Base-by-base conservation (phyloP, 2,113 vertebrate genomes). In the Gallinago paraguaiae region DNA sequence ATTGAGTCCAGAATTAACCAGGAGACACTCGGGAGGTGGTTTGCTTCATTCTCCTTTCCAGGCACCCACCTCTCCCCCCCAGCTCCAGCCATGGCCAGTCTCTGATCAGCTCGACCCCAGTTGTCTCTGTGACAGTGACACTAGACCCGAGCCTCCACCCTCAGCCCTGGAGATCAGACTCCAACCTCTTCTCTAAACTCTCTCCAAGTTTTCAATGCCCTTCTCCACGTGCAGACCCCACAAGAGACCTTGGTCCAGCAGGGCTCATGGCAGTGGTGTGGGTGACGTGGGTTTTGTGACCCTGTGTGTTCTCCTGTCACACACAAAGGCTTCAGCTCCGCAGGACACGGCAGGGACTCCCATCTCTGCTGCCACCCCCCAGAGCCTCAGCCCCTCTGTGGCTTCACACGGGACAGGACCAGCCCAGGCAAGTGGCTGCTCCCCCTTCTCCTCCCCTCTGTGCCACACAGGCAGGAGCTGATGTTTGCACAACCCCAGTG, bases 41-140 rank as follows among this genome's bases (percentile, higher is more conserved):
- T 39, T n/a, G 28, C 33, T 76, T 5, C 2, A 39, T 19, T 17
- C 51, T 50, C 4, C 0, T 48, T 24, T 45, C 90, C 56, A 31
- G 39, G 23, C 35, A 51, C 11, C 6, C 1, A 11, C 9, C 53
- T 11, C 33, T 24, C 37, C 16, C 17, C 10, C 41, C 31, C 7
- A 4, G 48, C 67, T 18, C 61, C 1, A 1, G 23, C 0, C 0
- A 13, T 5, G 12, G 43, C 14, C 53, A 8, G 1, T 8, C 4
- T 10, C 5, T 39, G 17, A 65, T 7, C 46, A 28, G 46, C 46
- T 59, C 71, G 7, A 1, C 51, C 84, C 10, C 11, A 9, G 28
- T 1, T 4, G 8, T 5, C 33, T 17, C 80, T 31, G 43, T 6
- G 51, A 11, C 18, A 22, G 16, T 3, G 12, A 37, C 10, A 37